A percentile compares a stretch with the other conserved stretches of the same genome.
Evolutionary conservation across 2,113 vertebrate species (phyloP).

Genomic region (Pomatorhinus ruficollis): DNA sequence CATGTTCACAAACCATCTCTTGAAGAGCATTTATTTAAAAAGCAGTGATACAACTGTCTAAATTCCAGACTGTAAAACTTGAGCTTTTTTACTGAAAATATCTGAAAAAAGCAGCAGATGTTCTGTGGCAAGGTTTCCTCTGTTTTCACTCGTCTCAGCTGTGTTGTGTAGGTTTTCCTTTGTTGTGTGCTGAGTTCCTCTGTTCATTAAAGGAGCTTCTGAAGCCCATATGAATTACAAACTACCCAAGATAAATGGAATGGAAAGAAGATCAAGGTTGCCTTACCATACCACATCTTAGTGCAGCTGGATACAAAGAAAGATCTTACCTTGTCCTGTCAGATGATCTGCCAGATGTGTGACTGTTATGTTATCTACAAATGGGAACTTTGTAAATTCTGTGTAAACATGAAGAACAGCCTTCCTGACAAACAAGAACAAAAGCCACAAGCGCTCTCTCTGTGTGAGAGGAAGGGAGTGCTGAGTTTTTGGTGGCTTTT

Average conservation of each 20-base stretch:
- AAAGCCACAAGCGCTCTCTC: neutral
- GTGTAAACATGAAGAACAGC: neutral
- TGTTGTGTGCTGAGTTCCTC: neutral
- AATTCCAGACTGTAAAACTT: neutral
- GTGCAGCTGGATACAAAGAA: neutral
- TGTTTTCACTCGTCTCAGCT: neutral
- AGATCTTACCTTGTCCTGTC: neutral
- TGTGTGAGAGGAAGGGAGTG: neutral
- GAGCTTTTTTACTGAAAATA: neutral
- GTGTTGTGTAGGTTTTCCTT: neutral
- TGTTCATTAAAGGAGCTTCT: neutral
- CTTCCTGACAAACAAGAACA: neutral
- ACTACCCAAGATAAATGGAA: neutral
- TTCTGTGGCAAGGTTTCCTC: neutral
- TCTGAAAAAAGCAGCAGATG: neutral
- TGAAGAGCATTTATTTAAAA: neutral
- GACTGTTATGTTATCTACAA: neutral
- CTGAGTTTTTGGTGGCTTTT: neutral
- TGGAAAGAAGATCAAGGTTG: conserved; percentile 7
- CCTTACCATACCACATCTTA: neutral
- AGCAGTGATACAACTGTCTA: neutral
- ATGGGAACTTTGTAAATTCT: neutral
- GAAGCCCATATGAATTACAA: neutral
- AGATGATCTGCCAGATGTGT: neutral
- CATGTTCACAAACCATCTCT: neutral